Conservation (phyloP, 2,113 vertebrate genomes). For the Etia nguti region DNA sequence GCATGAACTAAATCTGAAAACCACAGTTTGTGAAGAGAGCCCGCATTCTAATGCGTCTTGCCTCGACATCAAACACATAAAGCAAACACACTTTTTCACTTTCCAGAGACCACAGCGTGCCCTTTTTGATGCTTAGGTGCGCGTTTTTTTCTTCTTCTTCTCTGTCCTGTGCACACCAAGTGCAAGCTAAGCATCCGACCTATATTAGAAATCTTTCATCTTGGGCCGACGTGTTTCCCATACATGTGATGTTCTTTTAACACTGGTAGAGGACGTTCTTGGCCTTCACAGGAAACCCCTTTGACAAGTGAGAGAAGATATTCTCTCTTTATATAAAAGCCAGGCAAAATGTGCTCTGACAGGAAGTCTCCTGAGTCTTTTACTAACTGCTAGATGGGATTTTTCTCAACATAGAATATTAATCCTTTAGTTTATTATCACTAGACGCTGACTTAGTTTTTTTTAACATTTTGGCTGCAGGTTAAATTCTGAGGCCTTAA, state of each 20-base stretch:
- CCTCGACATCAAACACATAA: constrained; percentile 35
- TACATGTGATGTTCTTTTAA: constrained; percentile 42
- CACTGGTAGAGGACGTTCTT: constrained; percentile 54
- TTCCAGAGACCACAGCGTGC: background rate
- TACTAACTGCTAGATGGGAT: constrained; percentile 9
- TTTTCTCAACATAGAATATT: constrained; percentile 24
- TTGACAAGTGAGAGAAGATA: constrained; percentile 58
- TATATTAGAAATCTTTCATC: constrained; percentile 62
- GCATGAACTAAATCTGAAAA: background rate
- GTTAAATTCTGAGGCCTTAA: constrained; percentile 1
- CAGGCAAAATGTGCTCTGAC: constrained; percentile 37
- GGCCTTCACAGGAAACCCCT: constrained; percentile 46
- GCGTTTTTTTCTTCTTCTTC: background rate
- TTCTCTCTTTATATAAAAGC: constrained; percentile 45
- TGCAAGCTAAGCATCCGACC: constrained; percentile 55
- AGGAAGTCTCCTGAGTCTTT: constrained; percentile 25
- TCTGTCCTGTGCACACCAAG: constrained; percentile 1
- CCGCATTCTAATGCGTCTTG: background rate
- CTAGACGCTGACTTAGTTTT: background rate
- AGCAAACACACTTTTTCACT: constrained; percentile 14
- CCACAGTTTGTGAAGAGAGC: background rate
- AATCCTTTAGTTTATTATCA: constrained; percentile 26
- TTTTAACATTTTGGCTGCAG: constrained; percentile 3
- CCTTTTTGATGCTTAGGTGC: constrained; percentile 26
- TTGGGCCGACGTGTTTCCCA: constrained; percentile 50